Conservation (phyloP, 2,797 vertebrate genomes). For the Myotis pilosus region DNA sequence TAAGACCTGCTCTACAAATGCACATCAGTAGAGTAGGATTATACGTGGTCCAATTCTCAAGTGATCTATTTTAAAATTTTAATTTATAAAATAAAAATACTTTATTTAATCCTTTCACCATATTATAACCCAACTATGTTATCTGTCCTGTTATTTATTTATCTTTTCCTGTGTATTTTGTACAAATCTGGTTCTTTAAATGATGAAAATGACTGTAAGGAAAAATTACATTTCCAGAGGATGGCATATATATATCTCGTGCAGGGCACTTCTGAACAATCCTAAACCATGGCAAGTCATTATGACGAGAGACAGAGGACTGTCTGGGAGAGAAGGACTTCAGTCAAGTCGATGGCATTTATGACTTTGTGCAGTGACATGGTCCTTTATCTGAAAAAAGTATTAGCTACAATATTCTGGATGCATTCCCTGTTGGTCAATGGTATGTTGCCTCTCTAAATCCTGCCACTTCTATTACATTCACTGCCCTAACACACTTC, state of each 20-base stretch:
- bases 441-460: background rate
- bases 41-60: constrained; percentile 38
- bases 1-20: constrained; percentile 78
- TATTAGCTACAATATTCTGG: background rate
- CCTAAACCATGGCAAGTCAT: background rate
- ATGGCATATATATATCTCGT: background rate
- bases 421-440: background rate
- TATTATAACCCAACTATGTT: background rate
- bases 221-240: background rate
- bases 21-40: constrained; percentile 45
- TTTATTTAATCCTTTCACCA: background rate
- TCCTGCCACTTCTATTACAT: background rate
- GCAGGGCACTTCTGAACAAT: background rate
- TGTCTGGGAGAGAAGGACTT: background rate
- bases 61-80: constrained; percentile 49
- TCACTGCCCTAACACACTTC: background rate
- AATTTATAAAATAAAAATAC: constrained; percentile 57
- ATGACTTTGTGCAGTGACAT: background rate
- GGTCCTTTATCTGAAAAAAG: background rate
- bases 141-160: background rate
- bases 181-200: constrained; percentile 18
- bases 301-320: background rate
- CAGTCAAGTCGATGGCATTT: background rate
- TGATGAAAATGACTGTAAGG: background rate
- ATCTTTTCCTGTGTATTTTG: background rate